These are phyloP conservation scores for Pseudomyrmex pallidus DNA, from an alignment of 1,140 invertebrate species.

Conservation along the genomic window DNA sequence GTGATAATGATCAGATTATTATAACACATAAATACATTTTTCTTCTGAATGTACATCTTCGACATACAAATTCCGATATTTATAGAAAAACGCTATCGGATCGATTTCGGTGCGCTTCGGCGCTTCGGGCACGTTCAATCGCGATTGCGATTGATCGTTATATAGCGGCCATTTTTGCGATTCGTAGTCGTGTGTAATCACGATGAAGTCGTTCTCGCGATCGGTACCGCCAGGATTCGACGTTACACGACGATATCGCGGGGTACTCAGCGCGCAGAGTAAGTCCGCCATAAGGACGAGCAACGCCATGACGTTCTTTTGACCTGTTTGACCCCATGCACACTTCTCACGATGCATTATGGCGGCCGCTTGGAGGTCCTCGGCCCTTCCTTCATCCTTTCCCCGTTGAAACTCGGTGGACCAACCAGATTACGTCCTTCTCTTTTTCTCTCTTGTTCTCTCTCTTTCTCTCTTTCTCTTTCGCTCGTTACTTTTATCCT, in stretches of 20 bases:
- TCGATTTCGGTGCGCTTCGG: too few relatives aligned
- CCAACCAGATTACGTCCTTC: slow-evolving; percentile 80
- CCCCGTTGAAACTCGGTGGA: slow-evolving; percentile 79
- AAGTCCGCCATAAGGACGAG: slow-evolving; percentile 72
- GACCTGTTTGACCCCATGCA: slow-evolving; percentile 83
- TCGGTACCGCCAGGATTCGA: slow-evolving; percentile 48
- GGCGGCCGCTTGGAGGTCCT: slow-evolving; percentile 79
- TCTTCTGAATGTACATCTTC: too few relatives aligned
- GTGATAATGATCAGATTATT: not conserved
- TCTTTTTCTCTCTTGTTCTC: slow-evolving; percentile 60
- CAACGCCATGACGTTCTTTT: slow-evolving; percentile 83
- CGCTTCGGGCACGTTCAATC: not conserved
- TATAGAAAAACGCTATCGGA: too few relatives aligned
- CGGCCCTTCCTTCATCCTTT: slow-evolving; percentile 82
- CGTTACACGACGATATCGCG: slow-evolving; percentile 42
- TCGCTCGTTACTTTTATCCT: slow-evolving; percentile 25
- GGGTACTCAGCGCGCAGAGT: slow-evolving; percentile 43
- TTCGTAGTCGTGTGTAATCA: slow-evolving; percentile 44
- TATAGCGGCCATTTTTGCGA: slow-evolving; percentile 67
- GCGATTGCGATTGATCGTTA: not conserved
- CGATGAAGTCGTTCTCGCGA: slow-evolving; percentile 67
- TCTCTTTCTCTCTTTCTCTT: slow-evolving; percentile 50
- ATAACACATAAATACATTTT: too few relatives aligned
- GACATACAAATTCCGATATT: too few relatives aligned
- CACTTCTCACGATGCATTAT: slow-evolving; percentile 83